Base-by-base conservation (phyloP, 2,888 invertebrate genomes). In the Rhamphomyia laevipes region DNA sequence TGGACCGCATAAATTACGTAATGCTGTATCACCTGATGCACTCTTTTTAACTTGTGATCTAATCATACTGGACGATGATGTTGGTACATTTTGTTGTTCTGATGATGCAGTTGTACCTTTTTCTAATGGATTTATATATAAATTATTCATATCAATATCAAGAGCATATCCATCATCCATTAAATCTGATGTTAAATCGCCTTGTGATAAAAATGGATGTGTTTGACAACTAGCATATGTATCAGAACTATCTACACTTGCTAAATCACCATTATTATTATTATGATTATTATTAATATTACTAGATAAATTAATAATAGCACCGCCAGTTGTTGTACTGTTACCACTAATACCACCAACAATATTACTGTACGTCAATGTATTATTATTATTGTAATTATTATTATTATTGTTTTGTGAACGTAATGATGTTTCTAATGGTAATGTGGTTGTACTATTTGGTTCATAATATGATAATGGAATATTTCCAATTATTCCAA, bases 181-280 rank as follows among this genome's bases (percentile, higher is more conserved):
- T 70, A 74, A 73, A 50, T 70, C 70, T 64, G 73, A 74, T 59
- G 81, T 80, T 65, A 83, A 76, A 74, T 84, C 84, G 67, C 80
- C 84, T 76, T 88, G 86, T 63, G 90, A 90, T 72, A 86, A 82
- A 75, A 87, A 91, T 65, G 91, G 91, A 77, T 93, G 92, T 65
- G 94, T 93, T 76, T 91, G 87, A 77, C 94, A 94, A 74, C 91
- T 93, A 72, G 91, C 91, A 74, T 91, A 95, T 59, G 94, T 94
- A 73, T 94, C 94, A 65, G 91, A 86, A 74, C 91, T 84, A 75
- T 78, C 78, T 58, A 78, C 74, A 62, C 77, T 78, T 55, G 75
- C 77, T 62, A 77, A 59, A 54, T 77, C 77, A 27, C 68, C 73
- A 60, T 68, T 71, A 56, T 70, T 70, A 57, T 67, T 68, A 51